Conservation (phyloP, 2,113 vertebrate species). For the Microtus ochrogaster region DNA sequence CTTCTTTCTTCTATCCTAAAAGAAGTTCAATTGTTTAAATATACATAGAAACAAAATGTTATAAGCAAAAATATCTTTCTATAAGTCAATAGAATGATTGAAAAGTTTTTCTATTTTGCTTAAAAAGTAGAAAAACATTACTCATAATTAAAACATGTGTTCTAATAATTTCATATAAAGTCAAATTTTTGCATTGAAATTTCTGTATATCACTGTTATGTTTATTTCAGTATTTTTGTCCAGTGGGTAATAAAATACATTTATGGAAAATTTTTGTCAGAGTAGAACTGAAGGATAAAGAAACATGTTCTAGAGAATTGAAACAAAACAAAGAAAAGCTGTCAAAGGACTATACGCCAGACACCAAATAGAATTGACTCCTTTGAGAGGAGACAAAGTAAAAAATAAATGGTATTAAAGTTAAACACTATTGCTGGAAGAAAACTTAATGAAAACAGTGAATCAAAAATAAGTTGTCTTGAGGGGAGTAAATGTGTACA, state of each 20-base stretch:
- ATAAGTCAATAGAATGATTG: not conserved
- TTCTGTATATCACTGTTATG: not conserved
- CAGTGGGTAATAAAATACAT: not conserved
- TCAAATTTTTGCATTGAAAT: not conserved
- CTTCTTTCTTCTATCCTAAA: not conserved
- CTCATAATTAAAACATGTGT: not conserved
- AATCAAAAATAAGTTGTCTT: slow-evolving; percentile 78
- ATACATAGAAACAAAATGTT: not conserved
- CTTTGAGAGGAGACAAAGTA: slow-evolving; percentile 64
- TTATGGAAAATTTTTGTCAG: slow-evolving; percentile 27
- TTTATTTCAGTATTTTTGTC: not conserved
- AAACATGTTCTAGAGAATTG: not conserved
- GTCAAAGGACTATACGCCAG: slow-evolving; percentile 6
- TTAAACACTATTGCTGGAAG: slow-evolving; percentile 70
- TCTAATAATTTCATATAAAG: not conserved
- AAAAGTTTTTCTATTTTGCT: not conserved
- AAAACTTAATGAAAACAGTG: slow-evolving; percentile 80
- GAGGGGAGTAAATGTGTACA: slow-evolving; percentile 71
- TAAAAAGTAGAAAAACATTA: not conserved
- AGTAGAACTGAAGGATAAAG: not conserved
- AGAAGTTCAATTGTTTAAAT: not conserved
- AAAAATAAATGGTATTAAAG: slow-evolving; percentile 75
- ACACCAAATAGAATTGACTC: slow-evolving; percentile 10
- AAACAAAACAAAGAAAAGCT: slow-evolving; percentile 3
- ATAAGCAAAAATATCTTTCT: not conserved